Percentiles rank a stretch among this genome's conserved stretches.
Conservation (phyloP, 1,140 invertebrate species). For the Rhagoletis zephyria region DNA sequence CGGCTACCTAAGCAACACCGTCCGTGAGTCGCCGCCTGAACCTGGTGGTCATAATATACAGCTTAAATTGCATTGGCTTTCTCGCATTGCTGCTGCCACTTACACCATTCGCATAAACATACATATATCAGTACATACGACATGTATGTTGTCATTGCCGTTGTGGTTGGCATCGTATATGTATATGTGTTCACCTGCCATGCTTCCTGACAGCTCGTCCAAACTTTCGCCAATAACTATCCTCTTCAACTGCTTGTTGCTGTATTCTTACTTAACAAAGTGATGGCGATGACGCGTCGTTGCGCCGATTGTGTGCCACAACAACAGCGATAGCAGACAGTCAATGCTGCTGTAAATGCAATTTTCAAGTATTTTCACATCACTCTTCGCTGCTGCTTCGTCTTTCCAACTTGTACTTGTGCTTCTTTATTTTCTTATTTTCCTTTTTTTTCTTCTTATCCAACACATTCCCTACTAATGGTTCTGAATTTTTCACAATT, state of each 20-base stretch:
- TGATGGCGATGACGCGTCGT: neutral
- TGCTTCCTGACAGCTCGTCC: slow-evolving; percentile 1
- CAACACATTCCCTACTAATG: neutral
- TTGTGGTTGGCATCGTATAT: neutral
- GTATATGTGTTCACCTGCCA: neutral
- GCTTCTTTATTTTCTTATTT: neutral
- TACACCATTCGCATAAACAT: neutral
- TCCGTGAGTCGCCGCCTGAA: neutral
- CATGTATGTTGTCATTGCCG: neutral
- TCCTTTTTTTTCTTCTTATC: neutral
- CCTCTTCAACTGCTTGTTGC: neutral
- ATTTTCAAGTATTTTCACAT: slow-evolving; percentile 20
- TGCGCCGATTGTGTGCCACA: neutral
- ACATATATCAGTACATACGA: too few species aligned
- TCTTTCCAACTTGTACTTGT: neutral
- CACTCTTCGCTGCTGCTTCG: too few species aligned
- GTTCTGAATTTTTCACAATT: neutral
- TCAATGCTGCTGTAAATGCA: slow-evolving; percentile 50
- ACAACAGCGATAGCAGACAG: neutral
- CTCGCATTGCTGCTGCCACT: neutral
- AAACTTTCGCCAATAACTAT: neutral
- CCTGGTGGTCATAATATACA: neutral
- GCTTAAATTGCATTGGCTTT: slow-evolving; percentile 46
- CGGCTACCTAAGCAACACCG: slow-evolving; percentile 3
- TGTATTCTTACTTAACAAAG: slow-evolving; percentile 20